phyloP scores from a whole-genome alignment of 2,888 invertebrate genomes.

The Erebia ligea region DNA sequence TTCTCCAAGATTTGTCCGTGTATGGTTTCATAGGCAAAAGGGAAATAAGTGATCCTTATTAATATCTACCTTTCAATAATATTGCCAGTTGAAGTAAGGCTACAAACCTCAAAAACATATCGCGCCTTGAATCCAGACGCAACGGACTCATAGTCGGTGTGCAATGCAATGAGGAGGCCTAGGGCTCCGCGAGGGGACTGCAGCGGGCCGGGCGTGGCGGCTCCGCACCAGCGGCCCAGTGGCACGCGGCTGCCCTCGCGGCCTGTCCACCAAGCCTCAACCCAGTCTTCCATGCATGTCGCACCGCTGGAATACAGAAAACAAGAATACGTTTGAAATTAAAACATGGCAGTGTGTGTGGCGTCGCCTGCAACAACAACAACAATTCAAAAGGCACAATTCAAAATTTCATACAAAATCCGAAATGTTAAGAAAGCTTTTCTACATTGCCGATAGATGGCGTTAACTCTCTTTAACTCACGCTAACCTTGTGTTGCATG shows the following conservation, averaged over 20 bases:
- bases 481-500: no score
- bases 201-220: constrained; percentile 96
- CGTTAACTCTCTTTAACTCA: no score
- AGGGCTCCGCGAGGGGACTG: constrained; percentile 95
- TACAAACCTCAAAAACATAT: constrained; percentile 91
- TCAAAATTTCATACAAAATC: no score
- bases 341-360: background rate
- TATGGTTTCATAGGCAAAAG: no score
- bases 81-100: background rate
- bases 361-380: no score
- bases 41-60: no score
- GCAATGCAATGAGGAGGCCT: constrained; percentile 93
- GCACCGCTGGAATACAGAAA: constrained; percentile 78
- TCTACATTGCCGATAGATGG: no score
- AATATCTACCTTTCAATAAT: no score
- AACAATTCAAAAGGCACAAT: no score
- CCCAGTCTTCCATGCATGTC: constrained; percentile 95
- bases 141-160: constrained; percentile 93
- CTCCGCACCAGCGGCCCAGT: constrained; percentile 95
- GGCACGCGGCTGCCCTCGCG: constrained; percentile 91
- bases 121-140: constrained; percentile 98
- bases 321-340: background rate
- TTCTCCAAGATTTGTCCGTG: no score
- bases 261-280: constrained; percentile 96
- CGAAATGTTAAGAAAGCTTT: no score